These are phyloP conservation scores for Girardinichthys multiradiatus DNA, from an alignment of 2,113 vertebrate genomes.

Conservation along the genomic window DNA sequence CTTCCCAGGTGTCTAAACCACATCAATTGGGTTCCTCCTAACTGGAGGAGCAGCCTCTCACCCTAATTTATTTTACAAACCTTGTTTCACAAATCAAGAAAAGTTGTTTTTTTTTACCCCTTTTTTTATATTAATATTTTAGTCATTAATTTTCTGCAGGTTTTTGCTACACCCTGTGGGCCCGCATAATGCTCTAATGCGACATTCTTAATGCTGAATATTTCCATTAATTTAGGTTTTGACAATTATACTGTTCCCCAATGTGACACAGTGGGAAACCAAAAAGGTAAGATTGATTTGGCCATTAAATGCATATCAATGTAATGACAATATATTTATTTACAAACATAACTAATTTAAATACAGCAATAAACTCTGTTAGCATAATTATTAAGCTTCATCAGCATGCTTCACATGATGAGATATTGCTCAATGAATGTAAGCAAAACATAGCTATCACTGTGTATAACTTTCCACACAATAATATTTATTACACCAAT, in stretches of 20 bases:
- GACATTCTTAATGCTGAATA: constrained; percentile 15
- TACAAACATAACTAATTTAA: constrained; percentile 43
- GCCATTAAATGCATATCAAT: constrained; percentile 26
- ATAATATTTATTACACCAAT: constrained; percentile 35
- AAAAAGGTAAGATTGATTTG: constrained; percentile 14
- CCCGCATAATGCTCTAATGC: constrained; percentile 3
- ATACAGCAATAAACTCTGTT: constrained; percentile 29
- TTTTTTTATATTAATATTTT: background rate
- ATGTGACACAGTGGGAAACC: background rate
- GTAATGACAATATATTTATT: constrained; percentile 22
- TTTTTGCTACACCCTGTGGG: background rate
- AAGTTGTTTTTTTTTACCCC: background rate
- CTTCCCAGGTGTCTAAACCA: too few species aligned
- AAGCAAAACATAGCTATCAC: constrained; percentile 19
- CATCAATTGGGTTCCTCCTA: too few species aligned
- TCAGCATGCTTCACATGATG: constrained; percentile 21
- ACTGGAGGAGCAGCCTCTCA: background rate
- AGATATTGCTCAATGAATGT: constrained; percentile 40
- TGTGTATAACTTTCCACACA: constrained; percentile 26
- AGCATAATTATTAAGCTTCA: constrained; percentile 47
- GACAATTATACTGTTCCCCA: background rate
- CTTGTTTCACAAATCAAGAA: background rate
- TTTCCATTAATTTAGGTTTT: constrained; percentile 28
- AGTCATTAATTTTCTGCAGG: constrained; percentile 5
- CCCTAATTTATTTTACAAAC: background rate